Evolutionary conservation across 1,140 invertebrate genomes (phyloP).

Genomic region (Drosophila parabipectinata): DNA sequence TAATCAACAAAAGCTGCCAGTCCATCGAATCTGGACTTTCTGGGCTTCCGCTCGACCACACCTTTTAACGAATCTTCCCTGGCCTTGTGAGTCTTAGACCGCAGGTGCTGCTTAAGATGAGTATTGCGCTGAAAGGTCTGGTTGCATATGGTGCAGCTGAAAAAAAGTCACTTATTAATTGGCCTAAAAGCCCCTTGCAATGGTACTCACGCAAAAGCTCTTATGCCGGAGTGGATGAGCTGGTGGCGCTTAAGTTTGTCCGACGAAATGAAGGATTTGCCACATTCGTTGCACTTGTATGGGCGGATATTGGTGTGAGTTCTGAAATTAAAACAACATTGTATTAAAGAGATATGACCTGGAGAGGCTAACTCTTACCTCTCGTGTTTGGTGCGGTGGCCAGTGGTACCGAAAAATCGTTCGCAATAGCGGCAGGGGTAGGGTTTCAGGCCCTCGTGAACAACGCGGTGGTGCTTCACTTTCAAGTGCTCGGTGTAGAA

Average conservation of each 20-base stretch:
- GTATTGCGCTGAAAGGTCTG: conserved; percentile 1
- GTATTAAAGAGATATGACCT: background rate
- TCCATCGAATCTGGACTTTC: too few species aligned
- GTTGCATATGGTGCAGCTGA: background rate
- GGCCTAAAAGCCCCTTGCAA: background rate
- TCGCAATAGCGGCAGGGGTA: background rate
- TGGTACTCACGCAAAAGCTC: background rate
- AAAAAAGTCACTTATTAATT: background rate
- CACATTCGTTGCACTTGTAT: conserved; percentile 1
- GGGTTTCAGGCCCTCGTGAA: background rate
- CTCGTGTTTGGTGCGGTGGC: background rate
- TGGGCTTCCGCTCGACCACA: background rate
- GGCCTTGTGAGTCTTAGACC: background rate
- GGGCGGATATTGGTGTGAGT: background rate
- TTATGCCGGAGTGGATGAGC: background rate
- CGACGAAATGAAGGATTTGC: background rate
- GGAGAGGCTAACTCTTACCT: background rate
- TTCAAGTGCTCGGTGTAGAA: background rate
- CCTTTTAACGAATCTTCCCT: background rate
- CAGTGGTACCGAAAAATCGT: background rate
- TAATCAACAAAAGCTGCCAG: background rate
- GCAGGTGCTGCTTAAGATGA: background rate
- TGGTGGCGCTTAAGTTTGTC: background rate
- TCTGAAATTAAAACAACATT: background rate
- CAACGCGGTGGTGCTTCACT: background rate